Conservation (phyloP, 2,113 vertebrate species). For the Propithecus coquereli region DNA sequence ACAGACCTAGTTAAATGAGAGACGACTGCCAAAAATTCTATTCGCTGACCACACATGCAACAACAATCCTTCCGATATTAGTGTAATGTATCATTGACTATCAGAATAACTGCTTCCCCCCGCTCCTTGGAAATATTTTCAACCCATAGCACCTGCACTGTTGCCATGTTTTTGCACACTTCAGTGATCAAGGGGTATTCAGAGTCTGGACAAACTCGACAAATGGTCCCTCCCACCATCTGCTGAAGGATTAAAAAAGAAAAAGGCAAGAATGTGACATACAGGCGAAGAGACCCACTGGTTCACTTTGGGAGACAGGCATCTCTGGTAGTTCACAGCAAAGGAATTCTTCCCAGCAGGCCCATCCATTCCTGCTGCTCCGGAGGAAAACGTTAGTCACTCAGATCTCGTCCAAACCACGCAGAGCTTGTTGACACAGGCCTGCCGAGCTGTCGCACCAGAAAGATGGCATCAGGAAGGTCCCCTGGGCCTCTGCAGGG, state of each 20-base stretch:
- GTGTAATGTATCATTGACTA: conserved; percentile 67
- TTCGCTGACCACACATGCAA: conserved; percentile 59
- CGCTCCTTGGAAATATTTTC: conserved; percentile 44
- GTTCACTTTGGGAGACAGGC: background rate
- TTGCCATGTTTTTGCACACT: conserved; percentile 72
- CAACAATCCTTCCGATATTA: conserved; percentile 65
- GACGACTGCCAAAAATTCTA: conserved; percentile 72
- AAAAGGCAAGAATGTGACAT: background rate
- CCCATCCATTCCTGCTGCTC: background rate
- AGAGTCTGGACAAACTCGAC: conserved; percentile 31
- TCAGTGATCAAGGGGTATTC: conserved; percentile 48
- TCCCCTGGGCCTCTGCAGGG: background rate
- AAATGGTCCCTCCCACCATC: background rate
- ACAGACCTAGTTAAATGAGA: conserved; percentile 73
- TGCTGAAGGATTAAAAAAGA: background rate
- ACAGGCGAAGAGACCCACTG: background rate
- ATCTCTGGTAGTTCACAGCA: background rate
- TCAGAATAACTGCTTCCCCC: conserved; percentile 50
- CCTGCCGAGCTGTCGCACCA: background rate
- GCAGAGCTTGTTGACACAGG: background rate
- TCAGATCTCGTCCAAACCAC: background rate
- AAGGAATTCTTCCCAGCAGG: background rate
- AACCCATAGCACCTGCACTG: conserved; percentile 73
- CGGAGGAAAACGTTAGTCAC: background rate
- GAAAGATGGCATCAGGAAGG: background rate